These are phyloP conservation scores for Gambusia yucatana DNA, from an alignment of 2,797 vertebrate species.

Conservation along the genomic window DNA sequence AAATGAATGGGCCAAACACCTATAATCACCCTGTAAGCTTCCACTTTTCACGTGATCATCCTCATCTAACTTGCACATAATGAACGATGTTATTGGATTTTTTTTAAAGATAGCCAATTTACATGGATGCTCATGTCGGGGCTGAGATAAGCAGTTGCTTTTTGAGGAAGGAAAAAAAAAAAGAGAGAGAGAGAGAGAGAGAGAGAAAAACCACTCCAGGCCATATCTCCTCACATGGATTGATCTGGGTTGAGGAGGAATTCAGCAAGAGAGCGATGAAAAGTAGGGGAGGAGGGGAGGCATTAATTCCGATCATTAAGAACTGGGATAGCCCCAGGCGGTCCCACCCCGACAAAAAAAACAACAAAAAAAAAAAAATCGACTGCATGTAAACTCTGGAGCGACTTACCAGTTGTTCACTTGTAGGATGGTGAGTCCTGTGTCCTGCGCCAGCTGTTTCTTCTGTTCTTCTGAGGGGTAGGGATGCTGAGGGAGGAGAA, in stretches of 20 bases:
- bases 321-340: constrained; percentile 75
- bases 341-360: constrained; percentile 49
- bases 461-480: constrained; percentile 99
- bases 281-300: constrained; percentile 50
- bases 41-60: constrained; percentile 52
- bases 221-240: constrained; percentile 78
- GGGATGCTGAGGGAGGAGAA: constrained; percentile 86
- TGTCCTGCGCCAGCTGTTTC: constrained; percentile 99
- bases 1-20: constrained; percentile 40
- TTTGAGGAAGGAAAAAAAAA: constrained; percentile 22
- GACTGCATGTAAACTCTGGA: constrained; percentile 75
- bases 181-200: too few relatives aligned
- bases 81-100: constrained; percentile 65
- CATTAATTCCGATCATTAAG: constrained; percentile 83
- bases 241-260: constrained; percentile 75
- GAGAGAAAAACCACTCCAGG: constrained; percentile 69
- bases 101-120: constrained; percentile 55
- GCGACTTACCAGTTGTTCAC: constrained; percentile 97
- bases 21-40: constrained; percentile 64
- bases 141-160: constrained; percentile 62
- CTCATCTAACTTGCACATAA: constrained; percentile 47
- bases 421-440: constrained; percentile 99
- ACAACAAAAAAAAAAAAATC: constrained; percentile 31
- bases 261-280: constrained; percentile 58
- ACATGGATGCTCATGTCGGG: constrained; percentile 69